phyloP scores from a whole-genome alignment of 2,888 invertebrate species.

The Sinhomidia bicolor region DNA sequence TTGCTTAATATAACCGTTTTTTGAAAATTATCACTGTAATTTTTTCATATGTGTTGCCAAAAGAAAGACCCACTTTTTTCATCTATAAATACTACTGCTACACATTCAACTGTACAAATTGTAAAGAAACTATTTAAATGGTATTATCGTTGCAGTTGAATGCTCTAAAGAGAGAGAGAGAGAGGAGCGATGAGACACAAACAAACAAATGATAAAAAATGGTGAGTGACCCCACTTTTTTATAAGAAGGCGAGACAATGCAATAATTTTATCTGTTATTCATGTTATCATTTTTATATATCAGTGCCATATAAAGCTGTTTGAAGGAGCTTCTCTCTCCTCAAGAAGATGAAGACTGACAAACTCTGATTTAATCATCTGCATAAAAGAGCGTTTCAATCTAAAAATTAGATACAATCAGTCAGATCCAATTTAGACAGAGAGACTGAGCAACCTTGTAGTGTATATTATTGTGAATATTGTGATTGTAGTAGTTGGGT shows the following conservation, averaged over 20 bases:
- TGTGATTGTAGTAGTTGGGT: not conserved
- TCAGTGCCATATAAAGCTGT: not conserved
- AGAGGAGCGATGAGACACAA: too few species aligned
- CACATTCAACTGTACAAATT: too few species aligned
- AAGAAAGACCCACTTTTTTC: too few species aligned
- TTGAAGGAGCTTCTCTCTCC: not conserved
- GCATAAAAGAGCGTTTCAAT: not conserved
- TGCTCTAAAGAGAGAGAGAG: too few species aligned
- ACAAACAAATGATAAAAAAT: too few species aligned
- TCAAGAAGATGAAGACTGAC: not conserved
- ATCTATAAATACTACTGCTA: too few species aligned
- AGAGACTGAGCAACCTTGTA: not conserved
- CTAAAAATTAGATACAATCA: not conserved
- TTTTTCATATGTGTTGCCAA: too few species aligned
- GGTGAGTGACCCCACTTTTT: too few species aligned
- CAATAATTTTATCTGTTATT: not conserved
- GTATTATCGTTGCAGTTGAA: too few species aligned
- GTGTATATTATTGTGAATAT: not conserved
- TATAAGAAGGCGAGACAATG: too few species aligned
- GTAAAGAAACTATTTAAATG: too few species aligned
- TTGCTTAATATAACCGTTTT: not conserved
- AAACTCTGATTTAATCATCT: constrained; percentile 1
- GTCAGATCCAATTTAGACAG: not conserved
- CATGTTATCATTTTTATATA: too few species aligned
- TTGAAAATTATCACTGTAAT: not conserved